A percentile compares a stretch with the other conserved stretches of the same genome.
Evolutionary conservation across 2,888 invertebrate species (phyloP).

Genomic region (Diaphora mendica): DNA sequence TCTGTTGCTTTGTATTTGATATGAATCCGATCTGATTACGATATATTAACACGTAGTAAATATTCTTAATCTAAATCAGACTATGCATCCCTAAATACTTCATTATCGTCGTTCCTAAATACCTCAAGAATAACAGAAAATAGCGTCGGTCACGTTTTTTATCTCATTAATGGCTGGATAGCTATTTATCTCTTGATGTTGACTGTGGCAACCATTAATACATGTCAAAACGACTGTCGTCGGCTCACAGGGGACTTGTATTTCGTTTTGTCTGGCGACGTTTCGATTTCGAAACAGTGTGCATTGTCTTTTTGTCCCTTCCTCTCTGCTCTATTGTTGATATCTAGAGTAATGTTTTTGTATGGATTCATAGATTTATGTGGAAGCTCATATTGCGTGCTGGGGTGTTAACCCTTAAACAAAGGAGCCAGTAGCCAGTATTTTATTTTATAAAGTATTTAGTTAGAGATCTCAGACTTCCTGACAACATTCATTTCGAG

Average conservation of each 20-base stretch:
- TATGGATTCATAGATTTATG: slow-evolving; percentile 30
- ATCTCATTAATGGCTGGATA: slow-evolving; percentile 76
- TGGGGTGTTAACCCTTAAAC: not conserved
- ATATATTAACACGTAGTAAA: not conserved
- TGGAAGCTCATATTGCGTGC: slow-evolving; percentile 5
- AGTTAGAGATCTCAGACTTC: not conserved
- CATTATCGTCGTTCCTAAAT: slow-evolving; percentile 54
- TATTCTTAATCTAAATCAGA: slow-evolving; percentile 21
- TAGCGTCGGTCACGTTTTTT: slow-evolving; percentile 71
- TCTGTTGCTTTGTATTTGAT: not conserved
- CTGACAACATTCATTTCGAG: not conserved
- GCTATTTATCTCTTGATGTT: slow-evolving; percentile 77
- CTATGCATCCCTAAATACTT: slow-evolving; percentile 34
- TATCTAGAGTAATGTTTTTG: slow-evolving; percentile 41
- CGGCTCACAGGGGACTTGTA: slow-evolving; percentile 55
- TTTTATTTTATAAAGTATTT: not conserved
- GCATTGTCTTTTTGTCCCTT: slow-evolving; percentile 50
- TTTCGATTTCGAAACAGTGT: slow-evolving; percentile 63
- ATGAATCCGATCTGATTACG: not conserved
- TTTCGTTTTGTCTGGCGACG: slow-evolving; percentile 61
- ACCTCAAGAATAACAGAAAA: slow-evolving; percentile 60
- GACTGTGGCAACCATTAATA: slow-evolving; percentile 76
- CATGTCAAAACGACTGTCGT: slow-evolving; percentile 71
- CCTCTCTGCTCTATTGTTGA: slow-evolving; percentile 40
- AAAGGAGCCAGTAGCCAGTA: not conserved